Percentiles rank a stretch among this genome's conserved stretches.
Evolutionary conservation across 37 sponge, comb jelly and placozoan genomes (phyloP).

Genomic region (Chondrilla cf. caribensis): DNA sequence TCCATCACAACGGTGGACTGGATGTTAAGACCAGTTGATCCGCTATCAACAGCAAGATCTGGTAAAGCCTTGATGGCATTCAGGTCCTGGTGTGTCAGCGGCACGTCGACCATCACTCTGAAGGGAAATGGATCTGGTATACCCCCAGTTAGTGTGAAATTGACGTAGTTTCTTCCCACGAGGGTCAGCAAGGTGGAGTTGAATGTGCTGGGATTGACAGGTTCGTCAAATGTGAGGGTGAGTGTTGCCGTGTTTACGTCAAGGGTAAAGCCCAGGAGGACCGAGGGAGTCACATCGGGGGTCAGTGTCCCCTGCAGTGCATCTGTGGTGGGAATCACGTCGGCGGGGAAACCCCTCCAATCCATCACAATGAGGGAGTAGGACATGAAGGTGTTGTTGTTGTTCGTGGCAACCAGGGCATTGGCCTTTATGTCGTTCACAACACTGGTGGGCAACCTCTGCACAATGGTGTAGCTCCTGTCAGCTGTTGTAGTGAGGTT

Average conservation of each 20-base stretch:
- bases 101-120: conserved; percentile 14
- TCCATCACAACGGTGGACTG: conserved; percentile 45
- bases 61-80: conserved; percentile 66
- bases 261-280: conserved; percentile 40
- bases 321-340: conserved; percentile 23
- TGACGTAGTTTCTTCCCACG: conserved; percentile 39
- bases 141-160: conserved; percentile 30
- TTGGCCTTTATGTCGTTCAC: conserved; percentile 72
- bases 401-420: conserved; percentile 38
- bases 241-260: conserved; percentile 66
- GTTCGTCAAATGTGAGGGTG: conserved; percentile 70
- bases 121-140: conserved; percentile 1
- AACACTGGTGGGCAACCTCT: conserved; percentile 44
- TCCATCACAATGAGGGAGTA: conserved; percentile 51
- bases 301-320: conserved; percentile 53
- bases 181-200: conserved; percentile 46
- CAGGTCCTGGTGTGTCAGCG: conserved; percentile 50
- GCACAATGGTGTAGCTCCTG: conserved; percentile 33
- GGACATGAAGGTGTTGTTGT: conserved; percentile 41
- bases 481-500: conserved; percentile 38
- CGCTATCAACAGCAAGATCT: conserved; percentile 34
- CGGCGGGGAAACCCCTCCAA: conserved; percentile 35
- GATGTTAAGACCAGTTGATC: conserved; percentile 39
- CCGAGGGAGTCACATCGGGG: conserved; percentile 60
- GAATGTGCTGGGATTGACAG: conserved; percentile 46